Evolutionary conservation across 2,113 vertebrate genomes (phyloP).

Genomic region (Calidris pygmaea): DNA sequence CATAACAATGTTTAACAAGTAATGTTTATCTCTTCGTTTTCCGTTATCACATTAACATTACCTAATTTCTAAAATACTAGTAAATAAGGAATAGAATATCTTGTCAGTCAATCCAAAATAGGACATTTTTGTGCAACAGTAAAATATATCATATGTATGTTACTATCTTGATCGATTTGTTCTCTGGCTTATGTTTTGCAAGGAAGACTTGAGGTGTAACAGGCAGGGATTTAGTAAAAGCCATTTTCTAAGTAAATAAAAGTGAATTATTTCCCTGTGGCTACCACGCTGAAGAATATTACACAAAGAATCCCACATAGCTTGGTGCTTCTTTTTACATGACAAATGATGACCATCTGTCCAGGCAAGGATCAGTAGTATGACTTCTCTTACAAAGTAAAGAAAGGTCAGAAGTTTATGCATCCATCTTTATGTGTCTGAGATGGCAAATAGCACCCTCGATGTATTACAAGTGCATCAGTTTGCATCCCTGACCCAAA

Average conservation of each 20-base stretch:
- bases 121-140: background rate
- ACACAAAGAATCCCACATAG: background rate
- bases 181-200: background rate
- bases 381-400: background rate
- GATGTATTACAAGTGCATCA: background rate
- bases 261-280: slow-evolving; percentile 2
- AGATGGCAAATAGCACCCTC: background rate
- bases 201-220: background rate
- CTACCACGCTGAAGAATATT: background rate
- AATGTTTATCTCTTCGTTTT: background rate
- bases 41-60: background rate
- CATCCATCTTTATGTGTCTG: background rate
- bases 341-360: slow-evolving; percentile 7
- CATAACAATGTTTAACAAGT: background rate
- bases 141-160: background rate
- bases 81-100: background rate
- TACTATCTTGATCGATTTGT: background rate
- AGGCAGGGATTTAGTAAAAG: background rate
- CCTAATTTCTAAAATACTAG: background rate
- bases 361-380: background rate
- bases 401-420: slow-evolving; percentile 7
- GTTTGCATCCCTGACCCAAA: background rate
- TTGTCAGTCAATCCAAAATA: background rate
- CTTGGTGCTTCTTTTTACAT: background rate
- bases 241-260: slow-evolving; percentile 6